A percentile compares a stretch with the other conserved stretches of the same genome.
phyloP scores from a whole-genome alignment of 2,888 invertebrate species.

The Mythimna impura region DNA sequence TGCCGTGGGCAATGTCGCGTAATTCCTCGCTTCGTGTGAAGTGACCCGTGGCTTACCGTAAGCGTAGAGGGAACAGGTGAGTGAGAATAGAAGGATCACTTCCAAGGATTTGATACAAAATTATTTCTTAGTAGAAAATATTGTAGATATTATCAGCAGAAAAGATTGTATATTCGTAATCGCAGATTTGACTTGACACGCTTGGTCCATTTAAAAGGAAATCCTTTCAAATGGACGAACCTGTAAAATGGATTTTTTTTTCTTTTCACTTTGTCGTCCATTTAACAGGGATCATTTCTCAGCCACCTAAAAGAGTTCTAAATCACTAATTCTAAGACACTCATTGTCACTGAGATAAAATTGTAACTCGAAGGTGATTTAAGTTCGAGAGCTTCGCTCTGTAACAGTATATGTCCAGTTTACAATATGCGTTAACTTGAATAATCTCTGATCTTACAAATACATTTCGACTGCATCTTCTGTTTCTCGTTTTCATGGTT shows the following conservation, averaged over 20 bases:
- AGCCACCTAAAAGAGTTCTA: background rate
- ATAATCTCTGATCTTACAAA: background rate
- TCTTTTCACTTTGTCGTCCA: background rate
- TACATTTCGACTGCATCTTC: slow-evolving; percentile 24
- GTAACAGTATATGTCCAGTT: background rate
- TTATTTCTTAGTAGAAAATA: no score
- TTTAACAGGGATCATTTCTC: background rate
- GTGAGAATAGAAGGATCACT: slow-evolving; percentile 43
- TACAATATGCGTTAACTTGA: background rate
- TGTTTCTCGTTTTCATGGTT: slow-evolving; percentile 3
- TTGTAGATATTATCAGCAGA: no score
- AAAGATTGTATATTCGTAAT: background rate
- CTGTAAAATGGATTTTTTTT: no score
- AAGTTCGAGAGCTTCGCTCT: background rate
- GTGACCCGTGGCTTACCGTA: slow-evolving; percentile 66
- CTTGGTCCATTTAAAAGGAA: background rate
- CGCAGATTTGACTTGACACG: background rate
- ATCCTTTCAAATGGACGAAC: no score
- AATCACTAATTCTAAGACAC: background rate
- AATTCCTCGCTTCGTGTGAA: slow-evolving; percentile 66
- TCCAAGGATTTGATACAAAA: background rate
- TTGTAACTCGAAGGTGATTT: background rate
- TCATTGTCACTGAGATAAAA: background rate
- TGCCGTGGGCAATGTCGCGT: slow-evolving; percentile 62
- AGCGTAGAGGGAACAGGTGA: slow-evolving; percentile 36